Conservation (phyloP, 2,797 vertebrate genomes). For the Serranus cabrilla region DNA sequence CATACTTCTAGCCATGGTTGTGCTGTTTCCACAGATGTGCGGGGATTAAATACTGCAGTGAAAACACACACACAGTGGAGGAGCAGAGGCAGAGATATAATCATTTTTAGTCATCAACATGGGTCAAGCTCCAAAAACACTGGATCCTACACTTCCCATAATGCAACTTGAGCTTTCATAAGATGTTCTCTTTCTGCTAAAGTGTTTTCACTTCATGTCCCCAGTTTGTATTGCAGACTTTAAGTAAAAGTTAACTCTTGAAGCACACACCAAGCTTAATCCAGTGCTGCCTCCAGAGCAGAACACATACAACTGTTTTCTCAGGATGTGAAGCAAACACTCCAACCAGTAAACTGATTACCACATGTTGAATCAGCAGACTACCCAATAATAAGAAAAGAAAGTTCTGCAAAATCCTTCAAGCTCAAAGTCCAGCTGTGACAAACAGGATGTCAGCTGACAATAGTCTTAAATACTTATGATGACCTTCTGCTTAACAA, state of each 20-base stretch:
- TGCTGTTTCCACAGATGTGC: too few species aligned
- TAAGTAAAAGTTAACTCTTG: slow-evolving; percentile 1
- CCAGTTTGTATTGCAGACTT: neutral
- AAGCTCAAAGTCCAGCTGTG: slow-evolving; percentile 31
- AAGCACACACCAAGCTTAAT: slow-evolving; percentile 8
- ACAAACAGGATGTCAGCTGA: slow-evolving; percentile 53
- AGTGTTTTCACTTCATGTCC: neutral
- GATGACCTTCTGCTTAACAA: slow-evolving; percentile 35
- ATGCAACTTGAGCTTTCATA: slow-evolving; percentile 9
- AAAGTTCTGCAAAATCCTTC: neutral
- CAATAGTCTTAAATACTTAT: slow-evolving; percentile 22
- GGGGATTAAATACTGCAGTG: too few species aligned
- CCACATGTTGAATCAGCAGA: neutral
- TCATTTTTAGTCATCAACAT: neutral
- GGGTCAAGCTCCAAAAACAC: neutral
- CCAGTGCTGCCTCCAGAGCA: neutral
- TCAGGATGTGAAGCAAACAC: neutral
- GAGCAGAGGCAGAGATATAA: neutral
- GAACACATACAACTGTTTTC: neutral
- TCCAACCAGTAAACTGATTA: slow-evolving; percentile 1
- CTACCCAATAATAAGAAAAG: neutral
- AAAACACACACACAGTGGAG: too few species aligned
- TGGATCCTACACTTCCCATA: slow-evolving; percentile 3
- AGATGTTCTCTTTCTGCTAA: neutral
- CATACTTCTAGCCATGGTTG: too few species aligned